Evolutionary conservation across 53 echinoderm and acorn worm genomes (phyloP), one percentile per base, ranked within the genome.

Genomic region (Paelopatides confundens): DNA sequence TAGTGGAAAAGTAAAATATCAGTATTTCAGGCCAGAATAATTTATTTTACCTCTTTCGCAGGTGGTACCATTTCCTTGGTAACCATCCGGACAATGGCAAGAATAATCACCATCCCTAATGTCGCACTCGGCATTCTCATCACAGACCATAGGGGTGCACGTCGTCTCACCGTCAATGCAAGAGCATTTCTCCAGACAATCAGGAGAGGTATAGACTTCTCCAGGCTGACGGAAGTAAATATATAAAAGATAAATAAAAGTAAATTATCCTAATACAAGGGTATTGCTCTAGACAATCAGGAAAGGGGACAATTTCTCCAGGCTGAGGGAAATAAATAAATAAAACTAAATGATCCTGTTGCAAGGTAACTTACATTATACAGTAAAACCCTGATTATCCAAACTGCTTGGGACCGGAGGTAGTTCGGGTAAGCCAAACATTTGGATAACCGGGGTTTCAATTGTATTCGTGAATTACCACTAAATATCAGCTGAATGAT

Each of bases 51-150:
- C 74, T 40, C 74, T 74, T 38, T 74, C 43, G 46, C 74, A 74
- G 10, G 26, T 27, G 34, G 27, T 67, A 28, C 77, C 88, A 4
- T 87, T 30, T 10, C 50, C 78, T 18, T 31, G 24, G 62, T 77
- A 91, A 26, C 94, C 94, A 32, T 89, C 89, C 15, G 71, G 12
- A 82, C 94, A 94, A 39, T 82, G 85, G 40, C 94, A 94, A 6
- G 30, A 82, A 34, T 64, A 71, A 9, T 86, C 35, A 18, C 94
- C 94, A 36, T 87, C 82, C 51, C 82, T 85, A 29, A 88, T 46
- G 38, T 77, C 69, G 71, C 94, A 94, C 26, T 23, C 62, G 29
- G 85, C 77, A 86, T 85, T 12, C 29, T 29, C 21, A 21, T 76
- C 77, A 30, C 85, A 77, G 39, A 30, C 31, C 2, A 23, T 5